These are phyloP conservation scores for Sula dactylatra DNA, from an alignment of 2,113 vertebrate species.

Conservation along the genomic window DNA sequence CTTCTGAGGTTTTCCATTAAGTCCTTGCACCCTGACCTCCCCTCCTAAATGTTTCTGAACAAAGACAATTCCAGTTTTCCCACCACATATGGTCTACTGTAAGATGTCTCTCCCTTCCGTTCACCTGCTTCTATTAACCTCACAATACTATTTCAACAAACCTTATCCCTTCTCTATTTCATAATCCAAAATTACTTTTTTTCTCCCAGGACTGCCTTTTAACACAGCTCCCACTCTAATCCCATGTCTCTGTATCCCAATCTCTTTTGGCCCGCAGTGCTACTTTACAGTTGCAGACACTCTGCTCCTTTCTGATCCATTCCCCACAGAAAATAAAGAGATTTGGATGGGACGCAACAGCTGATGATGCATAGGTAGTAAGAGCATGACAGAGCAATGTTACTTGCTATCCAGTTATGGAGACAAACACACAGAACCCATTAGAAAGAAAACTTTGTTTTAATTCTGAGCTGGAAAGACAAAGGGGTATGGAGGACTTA, in stretches of 20 bases:
- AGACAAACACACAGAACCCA: neutral
- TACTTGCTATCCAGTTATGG: neutral
- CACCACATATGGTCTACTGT: neutral
- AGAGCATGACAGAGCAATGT: neutral
- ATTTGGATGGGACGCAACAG: neutral
- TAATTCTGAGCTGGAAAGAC: neutral
- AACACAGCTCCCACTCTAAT: neutral
- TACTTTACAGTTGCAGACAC: neutral
- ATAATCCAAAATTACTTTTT: neutral
- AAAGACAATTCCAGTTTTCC: neutral
- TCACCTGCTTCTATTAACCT: neutral
- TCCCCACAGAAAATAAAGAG: neutral
- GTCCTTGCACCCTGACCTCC: neutral
- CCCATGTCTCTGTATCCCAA: neutral
- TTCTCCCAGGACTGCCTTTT: neutral
- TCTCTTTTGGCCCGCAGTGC: neutral
- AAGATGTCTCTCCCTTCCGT: neutral
- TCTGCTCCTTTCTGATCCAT: neutral
- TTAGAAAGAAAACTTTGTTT: neutral
- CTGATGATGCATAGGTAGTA: neutral
- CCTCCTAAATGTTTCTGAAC: neutral
- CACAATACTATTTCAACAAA: neutral
- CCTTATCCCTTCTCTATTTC: neutral
- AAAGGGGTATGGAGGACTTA: neutral
- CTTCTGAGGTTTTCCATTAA: neutral